These are phyloP conservation scores for Oreohelix idahoensis DNA, from an alignment of 1,140 invertebrate genomes.

Conservation along the genomic window DNA sequence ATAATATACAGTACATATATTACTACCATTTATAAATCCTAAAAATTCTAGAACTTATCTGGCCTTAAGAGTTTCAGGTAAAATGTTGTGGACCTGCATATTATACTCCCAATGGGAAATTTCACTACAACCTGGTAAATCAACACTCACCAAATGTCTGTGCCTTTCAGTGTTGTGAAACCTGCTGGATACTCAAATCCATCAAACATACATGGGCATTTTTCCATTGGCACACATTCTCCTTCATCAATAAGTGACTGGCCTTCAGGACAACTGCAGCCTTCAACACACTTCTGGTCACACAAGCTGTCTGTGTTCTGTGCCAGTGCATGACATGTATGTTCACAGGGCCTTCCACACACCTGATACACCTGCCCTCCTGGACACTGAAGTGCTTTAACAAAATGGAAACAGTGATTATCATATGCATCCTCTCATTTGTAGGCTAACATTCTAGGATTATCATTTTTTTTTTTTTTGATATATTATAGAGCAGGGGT, in stretches of 20 bases:
- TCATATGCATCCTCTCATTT: neutral
- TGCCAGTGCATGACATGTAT: constrained; percentile 81
- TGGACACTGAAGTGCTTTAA: constrained; percentile 76
- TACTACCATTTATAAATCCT: too few relatives aligned
- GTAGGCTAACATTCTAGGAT: too few relatives aligned
- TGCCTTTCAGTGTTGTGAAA: constrained; percentile 77
- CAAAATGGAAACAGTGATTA: neutral
- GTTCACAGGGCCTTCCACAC: constrained; percentile 83
- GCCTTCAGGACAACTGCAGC: constrained; percentile 88
- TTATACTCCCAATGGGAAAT: too few relatives aligned
- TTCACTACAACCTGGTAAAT: neutral
- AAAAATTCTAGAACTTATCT: too few relatives aligned
- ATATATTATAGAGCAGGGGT: too few relatives aligned
- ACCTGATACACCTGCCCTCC: constrained; percentile 85
- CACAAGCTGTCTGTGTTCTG: constrained; percentile 75
- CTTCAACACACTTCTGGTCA: constrained; percentile 83
- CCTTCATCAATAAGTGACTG: constrained; percentile 81
- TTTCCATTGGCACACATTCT: constrained; percentile 82
- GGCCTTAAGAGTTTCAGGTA: too few relatives aligned
- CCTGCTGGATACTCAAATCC: constrained; percentile 83
- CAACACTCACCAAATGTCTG: constrained; percentile 76
- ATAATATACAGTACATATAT: too few relatives aligned
- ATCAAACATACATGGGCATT: constrained; percentile 84
- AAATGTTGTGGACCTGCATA: too few relatives aligned
- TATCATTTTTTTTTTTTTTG: too few relatives aligned